These are phyloP conservation scores for Capitulum mitella DNA, from an alignment of 2,888 invertebrate genomes.

Conservation along the genomic window DNA sequence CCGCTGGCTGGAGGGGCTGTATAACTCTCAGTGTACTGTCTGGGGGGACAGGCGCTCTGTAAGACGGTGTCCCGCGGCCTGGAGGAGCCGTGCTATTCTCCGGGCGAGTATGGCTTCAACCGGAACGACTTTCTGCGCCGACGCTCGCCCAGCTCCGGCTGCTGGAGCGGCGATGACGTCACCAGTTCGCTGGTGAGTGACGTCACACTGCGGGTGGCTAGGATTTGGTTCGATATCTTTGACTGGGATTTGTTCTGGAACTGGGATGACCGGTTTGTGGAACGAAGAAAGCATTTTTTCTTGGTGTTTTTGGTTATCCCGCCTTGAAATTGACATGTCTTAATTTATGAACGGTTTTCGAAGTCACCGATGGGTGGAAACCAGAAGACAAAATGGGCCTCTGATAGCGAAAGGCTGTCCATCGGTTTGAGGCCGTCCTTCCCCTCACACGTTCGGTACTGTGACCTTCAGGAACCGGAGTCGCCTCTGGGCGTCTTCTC, in stretches of 20 bases:
- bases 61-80: constrained; percentile 43
- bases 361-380: no score
- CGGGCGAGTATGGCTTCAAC: constrained; percentile 40
- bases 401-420: no score
- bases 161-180: constrained; percentile 29
- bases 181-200: neutral
- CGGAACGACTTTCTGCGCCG: constrained; percentile 42
- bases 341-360: no score
- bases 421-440: no score
- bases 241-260: no score
- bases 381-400: no score
- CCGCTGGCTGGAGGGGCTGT: constrained; percentile 38
- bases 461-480: neutral
- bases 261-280: no score
- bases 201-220: neutral
- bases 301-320: no score
- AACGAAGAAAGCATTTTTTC: no score
- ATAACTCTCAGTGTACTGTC: neutral
- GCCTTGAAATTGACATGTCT: no score
- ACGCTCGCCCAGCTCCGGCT: constrained; percentile 39
- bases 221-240: neutral
- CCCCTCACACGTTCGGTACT: no score
- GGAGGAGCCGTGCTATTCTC: constrained; percentile 43
- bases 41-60: constrained; percentile 27
- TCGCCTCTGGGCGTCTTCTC: neutral